These are phyloP conservation scores for Stomorhina lunata DNA, from an alignment of 2,888 invertebrate species.

Conservation along the genomic window DNA sequence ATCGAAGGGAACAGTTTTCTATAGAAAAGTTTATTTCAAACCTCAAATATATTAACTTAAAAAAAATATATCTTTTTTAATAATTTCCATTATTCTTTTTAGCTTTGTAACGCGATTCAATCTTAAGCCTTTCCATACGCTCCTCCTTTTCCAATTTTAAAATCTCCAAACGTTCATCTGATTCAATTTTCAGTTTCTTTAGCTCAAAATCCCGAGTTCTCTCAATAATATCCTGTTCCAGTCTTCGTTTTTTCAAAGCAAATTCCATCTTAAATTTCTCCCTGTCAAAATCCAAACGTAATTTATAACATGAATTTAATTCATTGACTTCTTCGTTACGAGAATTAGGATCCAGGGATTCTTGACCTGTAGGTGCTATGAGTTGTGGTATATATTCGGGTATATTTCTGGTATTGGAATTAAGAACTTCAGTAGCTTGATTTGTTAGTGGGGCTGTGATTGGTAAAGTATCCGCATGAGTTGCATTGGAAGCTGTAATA, in stretches of 20 bases:
- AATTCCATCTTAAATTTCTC: slow-evolving; percentile 23
- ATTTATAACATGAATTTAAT: neutral
- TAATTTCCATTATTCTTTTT: too few species aligned
- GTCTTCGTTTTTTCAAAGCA: neutral
- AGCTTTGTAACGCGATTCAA: slow-evolving; percentile 23
- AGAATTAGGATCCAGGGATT: too few species aligned
- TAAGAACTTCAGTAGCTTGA: too few species aligned
- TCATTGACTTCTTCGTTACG: too few species aligned
- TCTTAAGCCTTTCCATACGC: neutral
- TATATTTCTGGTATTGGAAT: too few species aligned
- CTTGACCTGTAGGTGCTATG: too few species aligned
- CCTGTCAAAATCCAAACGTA: slow-evolving; percentile 14
- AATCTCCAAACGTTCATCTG: neutral
- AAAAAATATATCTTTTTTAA: too few species aligned
- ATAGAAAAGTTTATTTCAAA: too few species aligned
- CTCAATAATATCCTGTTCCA: neutral
- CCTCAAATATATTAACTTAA: too few species aligned
- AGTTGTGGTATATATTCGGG: too few species aligned
- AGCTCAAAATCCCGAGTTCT: slow-evolving; percentile 3
- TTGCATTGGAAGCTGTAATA: neutral
- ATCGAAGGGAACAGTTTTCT: too few species aligned
- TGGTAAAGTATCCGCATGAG: slow-evolving; percentile 7
- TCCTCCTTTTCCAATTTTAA: slow-evolving; percentile 36
- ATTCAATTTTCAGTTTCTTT: slow-evolving; percentile 28
- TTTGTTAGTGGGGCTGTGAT: too few species aligned